Evolutionary conservation across 2,113 vertebrate species (phyloP), one percentile per base, ranked within the genome.

Genomic region (Vireo altiloquus): DNA sequence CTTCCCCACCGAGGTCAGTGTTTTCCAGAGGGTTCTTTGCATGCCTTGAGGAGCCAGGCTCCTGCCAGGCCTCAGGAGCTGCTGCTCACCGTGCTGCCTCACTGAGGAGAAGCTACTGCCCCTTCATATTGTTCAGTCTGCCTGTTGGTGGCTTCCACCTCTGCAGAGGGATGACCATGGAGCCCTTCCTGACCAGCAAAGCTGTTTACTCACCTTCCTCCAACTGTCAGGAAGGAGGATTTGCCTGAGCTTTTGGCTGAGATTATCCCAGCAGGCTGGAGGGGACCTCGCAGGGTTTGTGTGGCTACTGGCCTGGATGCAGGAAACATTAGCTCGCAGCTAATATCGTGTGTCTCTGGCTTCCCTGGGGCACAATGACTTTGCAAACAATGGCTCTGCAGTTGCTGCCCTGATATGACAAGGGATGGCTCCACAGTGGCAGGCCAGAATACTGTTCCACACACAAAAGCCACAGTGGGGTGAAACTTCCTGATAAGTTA

Each of bases 271-370:
- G 23, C 0, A 4, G 66, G 59, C 50, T 63, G 39, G 40, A 91
- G 44, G 23, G 20, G 17, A 76, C 31, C 33, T 82, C 3, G 0
- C 9, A 37, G 57, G 23, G 21, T 77, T 82, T 66, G 18, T 16
- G 42, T 39, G 46, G 33, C 59, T 74, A n/a, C 50, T 0, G 4
- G 68, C 27, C 86, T 74, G 64, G 64, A 24, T 59, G 50, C 18
- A 39, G 95, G 63, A 87, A 81, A 33, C 60, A n/a, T 66, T 74
- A 66, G 33, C 68, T 87, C 86, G 53, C 75, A 49, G 76, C 19
- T 63, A 59, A 66, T 35, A 60, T 5, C 0, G 0, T 7, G 65
- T 94, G 61, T 79, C 56, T 72, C 74, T 6, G 2, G 44, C 64
- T 82, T 82, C 72, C 65, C 35, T 0, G 2, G 53, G 56, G 60